Evolutionary conservation across 2,797 vertebrate genomes (phyloP).

Genomic region (Cygnus olor): DNA sequence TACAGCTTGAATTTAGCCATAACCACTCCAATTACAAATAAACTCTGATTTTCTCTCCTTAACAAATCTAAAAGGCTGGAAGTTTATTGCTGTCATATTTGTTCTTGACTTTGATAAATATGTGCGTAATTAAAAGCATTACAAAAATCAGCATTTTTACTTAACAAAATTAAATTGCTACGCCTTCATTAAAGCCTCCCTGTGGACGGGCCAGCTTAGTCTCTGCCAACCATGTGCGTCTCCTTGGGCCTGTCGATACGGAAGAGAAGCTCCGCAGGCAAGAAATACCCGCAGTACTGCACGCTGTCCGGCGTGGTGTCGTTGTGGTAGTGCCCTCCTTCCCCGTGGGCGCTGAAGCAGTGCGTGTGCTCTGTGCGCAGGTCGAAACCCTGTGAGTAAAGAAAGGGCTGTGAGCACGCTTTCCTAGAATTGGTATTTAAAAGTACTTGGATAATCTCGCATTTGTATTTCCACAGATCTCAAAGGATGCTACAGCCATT

Average conservation of each 20-base stretch:
- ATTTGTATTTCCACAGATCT: fast-evolving
- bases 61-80: background rate
- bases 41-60: background rate
- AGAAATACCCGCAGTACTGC: slow-evolving; percentile 92
- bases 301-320: slow-evolving; percentile 93
- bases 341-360: slow-evolving; percentile 93
- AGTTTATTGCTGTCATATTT: background rate
- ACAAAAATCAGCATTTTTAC: background rate
- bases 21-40: fast-evolving
- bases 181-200: fast-evolving
- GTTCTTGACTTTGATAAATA: background rate
- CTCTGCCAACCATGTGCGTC: slow-evolving; percentile 85
- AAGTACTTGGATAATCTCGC: fast-evolving
- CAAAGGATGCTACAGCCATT: background rate
- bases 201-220: slow-evolving; percentile 63
- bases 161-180: fast-evolving
- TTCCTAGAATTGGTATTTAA: fast-evolving
- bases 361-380: slow-evolving; percentile 95
- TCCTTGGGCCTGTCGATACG: slow-evolving; percentile 91
- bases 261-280: slow-evolving; percentile 91
- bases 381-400: slow-evolving; percentile 87
- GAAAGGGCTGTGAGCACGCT: fast-evolving
- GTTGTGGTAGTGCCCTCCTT: slow-evolving; percentile 95
- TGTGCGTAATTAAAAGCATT: background rate
- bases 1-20: fast-evolving